These are phyloP conservation scores for Nezara viridula DNA, from an alignment of 2,888 invertebrate species.

Conservation along the genomic window DNA sequence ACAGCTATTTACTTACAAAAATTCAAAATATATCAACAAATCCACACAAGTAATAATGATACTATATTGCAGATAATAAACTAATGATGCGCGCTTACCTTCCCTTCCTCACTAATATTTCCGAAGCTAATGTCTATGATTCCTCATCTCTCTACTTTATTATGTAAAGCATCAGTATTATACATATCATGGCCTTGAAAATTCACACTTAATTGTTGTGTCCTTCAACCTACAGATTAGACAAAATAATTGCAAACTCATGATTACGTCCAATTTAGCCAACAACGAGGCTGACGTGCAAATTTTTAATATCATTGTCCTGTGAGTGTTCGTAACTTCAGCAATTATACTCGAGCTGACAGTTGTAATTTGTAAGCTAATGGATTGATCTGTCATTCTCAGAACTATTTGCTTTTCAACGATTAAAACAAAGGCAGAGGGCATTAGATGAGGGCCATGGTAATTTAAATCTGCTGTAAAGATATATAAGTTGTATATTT, in stretches of 20 bases:
- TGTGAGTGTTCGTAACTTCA: neutral
- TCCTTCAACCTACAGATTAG: neutral
- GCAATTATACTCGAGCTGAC: neutral
- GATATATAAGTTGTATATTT: no score
- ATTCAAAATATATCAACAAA: no score
- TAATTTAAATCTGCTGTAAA: no score
- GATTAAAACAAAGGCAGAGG: neutral
- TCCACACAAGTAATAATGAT: no score
- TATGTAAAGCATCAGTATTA: no score
- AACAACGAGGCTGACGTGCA: neutral
- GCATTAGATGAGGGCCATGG: neutral
- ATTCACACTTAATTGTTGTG: neutral
- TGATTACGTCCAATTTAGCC: neutral
- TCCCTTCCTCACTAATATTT: no score
- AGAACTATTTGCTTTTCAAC: neutral
- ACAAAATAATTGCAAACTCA: neutral
- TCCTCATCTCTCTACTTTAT: no score
- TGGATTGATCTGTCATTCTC: neutral
- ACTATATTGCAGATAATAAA: no score
- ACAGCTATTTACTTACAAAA: no score
- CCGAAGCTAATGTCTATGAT: no score
- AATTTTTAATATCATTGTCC: conserved; percentile 13
- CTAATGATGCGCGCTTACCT: no score
- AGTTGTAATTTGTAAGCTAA: neutral
- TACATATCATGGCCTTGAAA: neutral